Evolutionary conservation across 2,113 vertebrate genomes (phyloP).

Genomic region (Hucho hucho): DNA sequence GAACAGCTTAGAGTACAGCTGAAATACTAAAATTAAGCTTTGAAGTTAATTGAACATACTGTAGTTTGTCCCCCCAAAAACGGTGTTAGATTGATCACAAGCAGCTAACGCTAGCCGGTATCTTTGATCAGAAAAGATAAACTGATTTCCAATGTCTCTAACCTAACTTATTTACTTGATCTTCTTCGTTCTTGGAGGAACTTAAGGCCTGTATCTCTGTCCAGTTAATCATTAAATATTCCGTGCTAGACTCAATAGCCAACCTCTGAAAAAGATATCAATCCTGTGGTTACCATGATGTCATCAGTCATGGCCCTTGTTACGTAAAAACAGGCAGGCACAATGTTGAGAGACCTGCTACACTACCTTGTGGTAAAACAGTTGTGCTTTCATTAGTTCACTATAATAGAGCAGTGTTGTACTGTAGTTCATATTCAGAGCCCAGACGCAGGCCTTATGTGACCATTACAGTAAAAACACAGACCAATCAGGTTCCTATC

Average conservation of each 20-base stretch:
- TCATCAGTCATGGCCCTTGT: background rate
- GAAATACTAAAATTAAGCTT: background rate
- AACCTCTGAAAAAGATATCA: background rate
- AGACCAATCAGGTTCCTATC: conserved; percentile 21
- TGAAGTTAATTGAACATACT: too few relatives aligned
- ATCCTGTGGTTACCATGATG: background rate
- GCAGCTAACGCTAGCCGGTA: background rate
- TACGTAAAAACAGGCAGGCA: background rate
- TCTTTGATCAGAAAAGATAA: background rate
- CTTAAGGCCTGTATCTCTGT: background rate
- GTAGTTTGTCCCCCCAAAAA: background rate
- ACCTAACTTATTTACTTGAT: background rate
- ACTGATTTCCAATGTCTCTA: background rate
- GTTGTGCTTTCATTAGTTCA: background rate
- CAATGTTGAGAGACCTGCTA: background rate
- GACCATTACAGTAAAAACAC: conserved; percentile 17
- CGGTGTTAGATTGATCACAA: background rate
- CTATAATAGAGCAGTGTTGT: background rate
- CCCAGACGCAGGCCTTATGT: conserved; percentile 10
- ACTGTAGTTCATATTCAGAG: background rate
- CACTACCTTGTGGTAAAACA: conserved; percentile 1
- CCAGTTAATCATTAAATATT: background rate
- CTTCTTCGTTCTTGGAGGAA: too few relatives aligned
- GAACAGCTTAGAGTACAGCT: background rate
- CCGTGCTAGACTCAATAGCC: background rate